Evolutionary conservation across 2,888 invertebrate genomes (phyloP).

Genomic region (Rhabditoides inermis): DNA sequence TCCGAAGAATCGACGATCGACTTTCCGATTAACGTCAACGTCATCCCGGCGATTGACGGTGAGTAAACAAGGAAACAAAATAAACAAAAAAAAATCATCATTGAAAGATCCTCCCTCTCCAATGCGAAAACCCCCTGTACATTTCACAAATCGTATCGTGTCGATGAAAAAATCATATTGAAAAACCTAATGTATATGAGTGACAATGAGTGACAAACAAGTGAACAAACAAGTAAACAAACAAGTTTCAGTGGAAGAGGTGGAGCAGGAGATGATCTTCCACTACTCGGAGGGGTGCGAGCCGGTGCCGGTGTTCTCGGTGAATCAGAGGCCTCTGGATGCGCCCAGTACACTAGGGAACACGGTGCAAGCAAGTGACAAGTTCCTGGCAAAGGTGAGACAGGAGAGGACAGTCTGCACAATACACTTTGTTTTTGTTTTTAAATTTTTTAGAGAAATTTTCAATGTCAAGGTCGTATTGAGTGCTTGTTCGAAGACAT

Average conservation of each 20-base stretch:
- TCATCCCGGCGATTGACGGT: slow-evolving; percentile 8
- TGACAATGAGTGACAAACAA: too few species aligned
- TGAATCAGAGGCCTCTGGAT: slow-evolving; percentile 36
- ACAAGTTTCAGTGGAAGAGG: background rate
- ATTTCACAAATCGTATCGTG: too few species aligned
- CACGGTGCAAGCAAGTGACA: too few species aligned
- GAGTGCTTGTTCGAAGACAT: too few species aligned
- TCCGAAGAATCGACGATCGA: slow-evolving; percentile 21
- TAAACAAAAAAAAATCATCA: background rate
- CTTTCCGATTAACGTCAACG: slow-evolving; percentile 19
- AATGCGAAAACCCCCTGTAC: too few species aligned
- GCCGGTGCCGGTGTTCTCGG: slow-evolving; percentile 29
- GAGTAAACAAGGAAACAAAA: background rate
- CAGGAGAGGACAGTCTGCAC: background rate
- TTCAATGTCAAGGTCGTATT: too few species aligned
- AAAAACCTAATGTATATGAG: too few species aligned
- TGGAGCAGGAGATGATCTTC: slow-evolving; percentile 15
- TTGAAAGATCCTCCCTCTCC: too few species aligned
- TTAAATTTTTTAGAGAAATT: too few species aligned
- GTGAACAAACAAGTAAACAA: too few species aligned
- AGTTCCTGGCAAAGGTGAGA: slow-evolving; percentile 12
- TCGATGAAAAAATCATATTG: too few species aligned
- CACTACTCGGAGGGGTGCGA: slow-evolving; percentile 16
- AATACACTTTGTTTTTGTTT: too few species aligned
- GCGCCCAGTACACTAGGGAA: slow-evolving; percentile 30